Conservation (phyloP, 1,140 invertebrate species). For the Megathymus violae region DNA sequence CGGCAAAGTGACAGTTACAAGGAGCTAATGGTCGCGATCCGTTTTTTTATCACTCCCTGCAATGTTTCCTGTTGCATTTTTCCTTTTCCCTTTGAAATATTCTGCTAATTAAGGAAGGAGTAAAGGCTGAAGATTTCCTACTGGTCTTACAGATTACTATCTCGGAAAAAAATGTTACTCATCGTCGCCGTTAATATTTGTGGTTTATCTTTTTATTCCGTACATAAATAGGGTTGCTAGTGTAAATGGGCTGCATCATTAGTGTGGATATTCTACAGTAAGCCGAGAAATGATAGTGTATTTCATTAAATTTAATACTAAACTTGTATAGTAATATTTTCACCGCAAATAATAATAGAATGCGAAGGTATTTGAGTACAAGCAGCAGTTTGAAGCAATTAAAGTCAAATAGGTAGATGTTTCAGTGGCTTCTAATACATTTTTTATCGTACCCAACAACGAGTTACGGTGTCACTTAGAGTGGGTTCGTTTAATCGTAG, state of each 20-base stretch:
- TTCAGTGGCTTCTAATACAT: slow-evolving; percentile 50
- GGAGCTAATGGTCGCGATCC: slow-evolving; percentile 55
- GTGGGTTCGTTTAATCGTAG: no score
- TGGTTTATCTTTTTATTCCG: slow-evolving; percentile 57
- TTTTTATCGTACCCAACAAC: no score
- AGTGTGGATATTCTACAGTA: slow-evolving; percentile 32
- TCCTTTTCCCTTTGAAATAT: slow-evolving; percentile 72
- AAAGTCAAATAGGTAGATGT: slow-evolving; percentile 51
- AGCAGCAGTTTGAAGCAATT: slow-evolving; percentile 60
- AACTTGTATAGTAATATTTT: slow-evolving; percentile 9
- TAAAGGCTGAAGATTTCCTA: slow-evolving; percentile 75
- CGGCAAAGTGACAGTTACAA: slow-evolving; percentile 30
- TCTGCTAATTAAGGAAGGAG: slow-evolving; percentile 79
- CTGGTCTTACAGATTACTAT: slow-evolving; percentile 71
- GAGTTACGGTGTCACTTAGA: no score
- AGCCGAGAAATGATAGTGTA: slow-evolving; percentile 40
- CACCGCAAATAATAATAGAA: slow-evolving; percentile 16
- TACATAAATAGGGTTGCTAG: slow-evolving; percentile 46
- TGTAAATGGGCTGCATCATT: slow-evolving; percentile 36
- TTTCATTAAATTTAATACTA: slow-evolving; percentile 33
- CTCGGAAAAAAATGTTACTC: slow-evolving; percentile 65
- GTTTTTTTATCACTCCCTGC: slow-evolving; percentile 63
- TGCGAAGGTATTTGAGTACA: slow-evolving; percentile 37
- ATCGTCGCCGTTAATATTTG: slow-evolving; percentile 55
- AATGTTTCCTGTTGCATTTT: slow-evolving; percentile 69